Base-by-base conservation (phyloP, 2,888 invertebrate species). In the Peribatodes rhomboidaria region DNA sequence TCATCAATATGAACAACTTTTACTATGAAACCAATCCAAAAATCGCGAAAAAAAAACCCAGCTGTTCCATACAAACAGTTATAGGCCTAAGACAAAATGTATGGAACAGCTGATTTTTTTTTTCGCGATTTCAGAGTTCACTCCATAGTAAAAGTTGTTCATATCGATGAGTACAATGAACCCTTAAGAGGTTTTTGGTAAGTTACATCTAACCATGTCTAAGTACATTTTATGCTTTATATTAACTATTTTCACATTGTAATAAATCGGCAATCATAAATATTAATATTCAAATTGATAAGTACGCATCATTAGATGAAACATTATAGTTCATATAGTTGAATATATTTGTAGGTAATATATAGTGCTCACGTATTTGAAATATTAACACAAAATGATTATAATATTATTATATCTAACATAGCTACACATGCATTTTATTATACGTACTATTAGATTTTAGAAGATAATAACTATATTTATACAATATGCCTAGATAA, bases 401-500 rank as follows among this genome's bases (percentile, higher is more conserved):
- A 74, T 70, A 72, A 69, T 59, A 65, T 44, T 33, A 44, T 27
- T 27, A 27, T 27, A 27, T 27, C 44, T 66, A n/a, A 53, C 58
- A 60, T 63, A 55, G 52, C 37, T 46, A 67, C 37, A 44, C 55
- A 66, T 67, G 65, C 58, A 44, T 53, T 53, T 16, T 65, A 71
- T 68, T 73, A 72, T 68, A 61, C 49, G 16, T 61, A 69, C 61
- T 71, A 61, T 68, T 46, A 63, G 50, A 63, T 39, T 39, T 39
- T 31, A 56, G 37, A 52, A 46, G 20, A 47, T 41, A n/a, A 42
- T 46, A 57, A 47, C 31, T 52, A 37, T 65, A 62, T 65, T 62
- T 66, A 68, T 67, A 68, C 69, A 69, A 68, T 70, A 74, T 37
- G 35, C 16, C 14, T 65, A 65, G 46, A 56, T 71, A 58, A 33